These are phyloP conservation scores for Pinctada fucata DNA, from an alignment of 2,888 invertebrate genomes.

Conservation along the genomic window DNA sequence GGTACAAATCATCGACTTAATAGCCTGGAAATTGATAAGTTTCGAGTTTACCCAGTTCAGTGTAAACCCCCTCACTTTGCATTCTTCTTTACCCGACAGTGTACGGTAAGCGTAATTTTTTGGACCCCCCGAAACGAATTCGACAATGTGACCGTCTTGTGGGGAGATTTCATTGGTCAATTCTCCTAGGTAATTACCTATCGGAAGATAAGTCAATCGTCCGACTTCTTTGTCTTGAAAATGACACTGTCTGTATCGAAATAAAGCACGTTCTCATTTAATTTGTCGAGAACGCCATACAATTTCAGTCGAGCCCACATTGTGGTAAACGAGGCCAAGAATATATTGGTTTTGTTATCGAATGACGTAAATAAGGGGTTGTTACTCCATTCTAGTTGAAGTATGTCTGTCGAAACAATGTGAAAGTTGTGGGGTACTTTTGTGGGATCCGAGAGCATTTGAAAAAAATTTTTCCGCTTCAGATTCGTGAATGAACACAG, in stretches of 20 bases:
- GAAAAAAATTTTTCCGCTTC: constrained; percentile 13
- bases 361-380: constrained; percentile 1
- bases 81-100: background rate
- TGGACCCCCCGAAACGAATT: background rate
- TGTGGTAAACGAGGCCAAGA: constrained; percentile 40
- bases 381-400: constrained; percentile 1
- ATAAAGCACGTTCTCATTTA: background rate
- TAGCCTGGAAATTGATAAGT: constrained; percentile 16
- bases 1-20: constrained; percentile 21
- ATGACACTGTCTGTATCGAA: constrained; percentile 5
- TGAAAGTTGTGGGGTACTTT: constrained; percentile 4
- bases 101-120: too few relatives aligned
- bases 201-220: constrained; percentile 3
- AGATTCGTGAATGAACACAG: too few relatives aligned
- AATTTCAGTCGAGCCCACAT: constrained; percentile 35
- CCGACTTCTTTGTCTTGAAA: constrained; percentile 7
- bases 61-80: constrained; percentile 28
- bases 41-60: constrained; percentile 17
- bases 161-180: constrained; percentile 36
- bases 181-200: constrained; percentile 37
- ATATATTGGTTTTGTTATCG: constrained; percentile 24
- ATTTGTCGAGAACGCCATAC: constrained; percentile 8
- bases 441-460: constrained; percentile 3
- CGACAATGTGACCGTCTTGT: constrained; percentile 56
- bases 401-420: constrained; percentile 3